phyloP scores from a whole-genome alignment of 2,797 vertebrate species.

The Poeciliopsis presidionis region DNA sequence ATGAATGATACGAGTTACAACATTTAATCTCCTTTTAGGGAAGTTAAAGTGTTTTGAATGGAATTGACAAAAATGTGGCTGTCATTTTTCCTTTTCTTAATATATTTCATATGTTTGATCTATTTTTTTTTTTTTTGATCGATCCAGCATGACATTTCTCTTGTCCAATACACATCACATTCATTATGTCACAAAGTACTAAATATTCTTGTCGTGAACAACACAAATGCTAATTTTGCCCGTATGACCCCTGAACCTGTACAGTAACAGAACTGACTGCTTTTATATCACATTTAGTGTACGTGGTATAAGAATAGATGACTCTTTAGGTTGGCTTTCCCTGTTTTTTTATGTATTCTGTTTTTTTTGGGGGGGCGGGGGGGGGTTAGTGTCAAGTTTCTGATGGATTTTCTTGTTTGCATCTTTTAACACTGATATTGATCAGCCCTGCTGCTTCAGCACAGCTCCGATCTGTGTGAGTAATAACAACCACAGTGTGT shows the following conservation, averaged over 20 bases:
- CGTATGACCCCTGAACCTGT: conserved; percentile 30
- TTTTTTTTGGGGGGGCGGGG: too few species aligned
- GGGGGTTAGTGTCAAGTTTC: background rate
- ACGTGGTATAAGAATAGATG: conserved; percentile 1
- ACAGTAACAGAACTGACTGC: conserved; percentile 37
- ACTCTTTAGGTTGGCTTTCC: conserved; percentile 25
- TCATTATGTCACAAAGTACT: conserved; percentile 13
- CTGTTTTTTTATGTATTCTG: conserved; percentile 8
- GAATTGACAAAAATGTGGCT: background rate
- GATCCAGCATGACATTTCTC: background rate
- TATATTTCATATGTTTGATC: background rate
- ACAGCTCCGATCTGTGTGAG: conserved; percentile 10
- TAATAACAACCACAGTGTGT: conserved; percentile 23
- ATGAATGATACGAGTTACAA: background rate
- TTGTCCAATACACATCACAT: conserved; percentile 1
- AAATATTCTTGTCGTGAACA: conserved; percentile 27
- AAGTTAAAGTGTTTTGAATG: background rate
- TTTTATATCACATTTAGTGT: conserved; percentile 26
- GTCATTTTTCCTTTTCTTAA: background rate
- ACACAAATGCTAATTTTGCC: conserved; percentile 17
- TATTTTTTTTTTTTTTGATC: background rate
- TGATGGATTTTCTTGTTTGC: conserved; percentile 2
- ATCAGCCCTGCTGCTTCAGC: conserved; percentile 11
- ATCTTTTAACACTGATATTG: conserved; percentile 7
- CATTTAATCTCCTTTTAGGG: background rate